Percentiles rank a stretch among this genome's conserved stretches.
Evolutionary conservation across 2,113 vertebrate genomes (phyloP).

Genomic region (Gallinago paraguaiae): DNA sequence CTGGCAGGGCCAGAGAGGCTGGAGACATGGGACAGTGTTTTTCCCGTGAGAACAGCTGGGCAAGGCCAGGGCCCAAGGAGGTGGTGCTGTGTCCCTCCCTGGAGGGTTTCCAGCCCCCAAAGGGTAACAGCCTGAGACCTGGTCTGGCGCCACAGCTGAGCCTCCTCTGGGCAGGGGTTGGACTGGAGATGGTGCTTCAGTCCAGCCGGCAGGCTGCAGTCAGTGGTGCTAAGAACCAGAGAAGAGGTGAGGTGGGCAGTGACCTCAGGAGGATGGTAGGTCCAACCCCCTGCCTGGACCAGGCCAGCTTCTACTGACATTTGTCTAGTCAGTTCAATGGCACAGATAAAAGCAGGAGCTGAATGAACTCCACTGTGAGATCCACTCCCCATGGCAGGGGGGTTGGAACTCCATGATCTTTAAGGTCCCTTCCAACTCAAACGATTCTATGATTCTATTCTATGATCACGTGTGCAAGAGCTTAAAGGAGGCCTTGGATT

Average conservation of each 20-base stretch:
- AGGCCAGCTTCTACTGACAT: fast-evolving
- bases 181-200: fast-evolving
- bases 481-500: not conserved
- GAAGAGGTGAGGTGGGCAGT: not conserved
- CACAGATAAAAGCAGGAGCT: not conserved
- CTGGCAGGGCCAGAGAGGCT: not conserved
- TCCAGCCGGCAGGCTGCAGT: not conserved
- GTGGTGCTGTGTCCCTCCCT: fast-evolving
- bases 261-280: not conserved
- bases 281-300: not conserved
- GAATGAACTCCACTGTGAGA: not conserved
- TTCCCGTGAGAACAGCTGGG: not conserved
- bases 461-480: not conserved
- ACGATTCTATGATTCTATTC: no score
- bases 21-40: not conserved
- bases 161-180: not conserved
- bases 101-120: not conserved
- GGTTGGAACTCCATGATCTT: no score
- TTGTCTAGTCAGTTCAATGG: not conserved
- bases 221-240: not conserved
- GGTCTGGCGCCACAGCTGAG: not conserved
- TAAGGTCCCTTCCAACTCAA: no score
- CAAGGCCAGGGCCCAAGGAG: not conserved
- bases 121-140: not conserved
- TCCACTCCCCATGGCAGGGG: no score